Base-by-base conservation (phyloP, 2,113 vertebrate genomes). In the Mus pahari region DNA sequence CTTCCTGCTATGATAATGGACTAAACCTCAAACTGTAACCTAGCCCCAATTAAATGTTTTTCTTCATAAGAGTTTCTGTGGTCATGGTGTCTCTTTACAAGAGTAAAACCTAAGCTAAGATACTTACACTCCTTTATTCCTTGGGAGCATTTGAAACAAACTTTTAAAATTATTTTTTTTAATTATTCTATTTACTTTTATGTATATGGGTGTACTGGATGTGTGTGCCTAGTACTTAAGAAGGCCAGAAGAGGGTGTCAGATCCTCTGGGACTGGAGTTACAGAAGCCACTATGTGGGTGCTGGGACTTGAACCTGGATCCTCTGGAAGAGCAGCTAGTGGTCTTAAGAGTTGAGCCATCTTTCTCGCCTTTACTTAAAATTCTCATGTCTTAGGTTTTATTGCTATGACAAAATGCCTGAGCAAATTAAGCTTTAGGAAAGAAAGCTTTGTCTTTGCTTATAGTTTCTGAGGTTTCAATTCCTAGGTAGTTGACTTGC, bases 81-180 rank as follows among this genome's bases (percentile, higher is more conserved):
- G n/a, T 73, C n/a, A 73, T 22, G n/a, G n/a, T 39, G 33, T 22
- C 19, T 73, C 71, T 4, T 39, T 39, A 73, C 20, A 73, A 13
- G 8, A 42, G 20, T 39, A 73, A 39, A 73, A 73, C n/a, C 71
- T 19, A n/a, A 73, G 22, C 19, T n/a, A 73, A 22, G 19, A n/a
- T 2, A 71, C 17, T n/a, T 33, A 42, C 62, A 28, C 31, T 36
- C 17, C 77, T 55, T 36, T 31, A 48, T 77, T 79, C 17, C 33
- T 55, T 55, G 33, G 19, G 48, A 81, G 8, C 17, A 81, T 58
- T 55, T 55, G 78, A n/a, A 58, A 81, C 24, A n/a, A 81, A 58
- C 50, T 81, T n/a, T 90, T 86, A 79, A 81, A 86, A 94, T 48
- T 48, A 92, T 66, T 64, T 58, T 79, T 24, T 33, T 53, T 9